Percentiles rank a stretch among this genome's conserved stretches.
Conservation (phyloP, 2,888 invertebrate species). For the Eubasilissa splendida region DNA sequence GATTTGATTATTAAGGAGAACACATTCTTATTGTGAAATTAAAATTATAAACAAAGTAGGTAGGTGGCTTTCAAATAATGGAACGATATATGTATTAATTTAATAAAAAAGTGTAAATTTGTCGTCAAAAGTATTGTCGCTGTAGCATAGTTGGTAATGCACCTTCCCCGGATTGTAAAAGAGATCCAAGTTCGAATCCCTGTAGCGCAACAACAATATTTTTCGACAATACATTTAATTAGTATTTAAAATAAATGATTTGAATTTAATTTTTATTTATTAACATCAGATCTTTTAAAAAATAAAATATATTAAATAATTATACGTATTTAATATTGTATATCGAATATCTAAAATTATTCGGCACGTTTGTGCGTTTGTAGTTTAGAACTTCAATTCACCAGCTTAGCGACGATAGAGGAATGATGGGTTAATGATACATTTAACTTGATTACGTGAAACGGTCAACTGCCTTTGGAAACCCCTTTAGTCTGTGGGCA, state of each 20-base stretch:
- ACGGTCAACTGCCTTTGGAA: neutral
- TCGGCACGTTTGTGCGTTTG: neutral
- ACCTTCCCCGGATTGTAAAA: too few species aligned
- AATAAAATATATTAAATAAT: neutral
- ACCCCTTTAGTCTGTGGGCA: constrained; percentile 4
- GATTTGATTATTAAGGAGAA: too few species aligned
- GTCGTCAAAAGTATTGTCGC: too few species aligned
- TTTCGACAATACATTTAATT: too few species aligned
- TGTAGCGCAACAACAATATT: too few species aligned
- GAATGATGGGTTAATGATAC: constrained; percentile 7
- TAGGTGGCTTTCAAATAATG: too few species aligned
- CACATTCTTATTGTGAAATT: too few species aligned
- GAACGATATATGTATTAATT: too few species aligned
- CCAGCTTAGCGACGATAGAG: neutral
- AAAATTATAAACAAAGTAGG: too few species aligned
- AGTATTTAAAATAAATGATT: neutral
- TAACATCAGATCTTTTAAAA: neutral
- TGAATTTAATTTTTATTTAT: neutral
- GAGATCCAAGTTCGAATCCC: too few species aligned
- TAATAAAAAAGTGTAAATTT: too few species aligned
- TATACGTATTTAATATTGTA: neutral
- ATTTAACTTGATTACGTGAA: constrained; percentile 26
- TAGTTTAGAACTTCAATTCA: neutral
- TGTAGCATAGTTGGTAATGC: too few species aligned
- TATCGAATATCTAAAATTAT: neutral